These are phyloP conservation scores for Sebastes variabilis DNA, from an alignment of 2,797 vertebrate species.

Conservation along the genomic window DNA sequence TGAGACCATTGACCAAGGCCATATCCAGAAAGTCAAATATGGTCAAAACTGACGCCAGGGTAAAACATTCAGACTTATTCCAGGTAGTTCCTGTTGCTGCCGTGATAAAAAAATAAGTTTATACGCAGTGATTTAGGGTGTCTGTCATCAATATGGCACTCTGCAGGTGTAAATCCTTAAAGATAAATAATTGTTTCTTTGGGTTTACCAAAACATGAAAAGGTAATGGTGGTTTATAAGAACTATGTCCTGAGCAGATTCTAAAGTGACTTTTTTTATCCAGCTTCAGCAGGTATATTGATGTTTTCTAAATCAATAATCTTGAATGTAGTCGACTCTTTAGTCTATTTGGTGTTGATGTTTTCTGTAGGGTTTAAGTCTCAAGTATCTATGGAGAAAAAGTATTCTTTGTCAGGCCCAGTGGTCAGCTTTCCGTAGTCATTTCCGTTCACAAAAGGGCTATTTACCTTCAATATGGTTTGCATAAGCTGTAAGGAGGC, in stretches of 20 bases:
- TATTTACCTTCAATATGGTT: conserved; percentile 66
- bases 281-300: background rate
- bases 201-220: background rate
- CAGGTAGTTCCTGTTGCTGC: background rate
- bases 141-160: background rate
- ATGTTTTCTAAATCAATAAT: conserved; percentile 23
- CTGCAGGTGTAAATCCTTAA: background rate
- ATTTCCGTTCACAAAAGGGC: conserved; percentile 60
- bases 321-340: background rate
- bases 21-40: background rate
- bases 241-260: background rate
- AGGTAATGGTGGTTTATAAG: background rate
- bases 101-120: background rate
- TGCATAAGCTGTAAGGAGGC: conserved; percentile 48
- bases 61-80: background rate
- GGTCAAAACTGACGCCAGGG: background rate
- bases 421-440: conserved; percentile 59
- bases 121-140: accelerated
- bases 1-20: background rate
- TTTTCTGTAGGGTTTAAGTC: conserved; percentile 44
- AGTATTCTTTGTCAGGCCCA: conserved; percentile 52
- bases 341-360: conserved; percentile 16
- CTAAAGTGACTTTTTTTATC: background rate
- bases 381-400: conserved; percentile 52
- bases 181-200: background rate